Evolutionary conservation across 2,113 vertebrate genomes (phyloP), one percentile per base, ranked within the genome.

Genomic region (Leucopsar rothschildi): DNA sequence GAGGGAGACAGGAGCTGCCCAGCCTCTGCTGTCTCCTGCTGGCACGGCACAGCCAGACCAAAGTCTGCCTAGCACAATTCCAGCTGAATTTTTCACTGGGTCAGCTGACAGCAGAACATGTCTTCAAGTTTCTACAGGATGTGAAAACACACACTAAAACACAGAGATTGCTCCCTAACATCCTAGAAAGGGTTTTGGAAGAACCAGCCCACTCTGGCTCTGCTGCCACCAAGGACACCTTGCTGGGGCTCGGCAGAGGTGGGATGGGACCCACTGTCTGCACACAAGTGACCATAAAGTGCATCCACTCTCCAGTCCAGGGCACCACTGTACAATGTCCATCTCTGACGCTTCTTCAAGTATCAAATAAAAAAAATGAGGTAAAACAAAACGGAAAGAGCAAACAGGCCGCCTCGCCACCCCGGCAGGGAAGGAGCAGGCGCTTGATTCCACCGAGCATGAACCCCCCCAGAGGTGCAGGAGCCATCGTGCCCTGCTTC

Each of bases 351-450:
- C 63, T 64, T 94, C 94, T 96, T 97, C 97, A 97, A 97, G 97
- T 97, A 97, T 97, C 77, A 86, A 89, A 92, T 52, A 15, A 90
- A 92, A 70, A 57, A 91, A 92, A 88, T 92, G 95, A 96, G 96
- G 96, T 96, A 96, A 97, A 97, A 93, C 59, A 68, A 95, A 96
- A 96, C 71, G 4, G 83, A 95, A 93, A 90, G 83, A 94, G 89
- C 87, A 53, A 94, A 91, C 81, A 50, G 66, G 71, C 50, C 0
- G 22, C 80, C 88, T 68, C 3, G 7, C 66, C 39, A 0, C 53
- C 70, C 92, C 15, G 0, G 52, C 47, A 7, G 88, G 90, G 85
- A 70, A 73, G 82, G 69, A 52, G 61, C 60, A 49, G 82, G 88
- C 13, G 56, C 31, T 65, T 12, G 88, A 79, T 80, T 76, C 73